Evolutionary conservation across 2,888 invertebrate genomes (phyloP), one percentile per base, ranked within the genome.

Genomic region (Tiliacea citrago): DNA sequence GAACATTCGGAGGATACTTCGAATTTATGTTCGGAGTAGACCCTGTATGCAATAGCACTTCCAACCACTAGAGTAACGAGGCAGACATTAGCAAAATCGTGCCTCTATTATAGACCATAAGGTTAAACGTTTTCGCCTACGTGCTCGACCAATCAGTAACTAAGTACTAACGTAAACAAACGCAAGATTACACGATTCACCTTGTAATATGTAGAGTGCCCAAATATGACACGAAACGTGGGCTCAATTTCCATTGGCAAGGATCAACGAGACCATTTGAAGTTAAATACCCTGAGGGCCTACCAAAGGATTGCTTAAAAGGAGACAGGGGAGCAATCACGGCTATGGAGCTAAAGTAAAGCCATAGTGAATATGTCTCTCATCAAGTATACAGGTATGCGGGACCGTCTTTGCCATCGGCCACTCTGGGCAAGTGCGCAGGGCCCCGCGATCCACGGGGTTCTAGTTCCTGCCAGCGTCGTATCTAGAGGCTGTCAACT

Each of bases 161-260:
- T 70, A 86, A 86, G 69, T 82, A 75, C 63, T 63, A 70, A 62
- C 70, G 83, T 81, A 83, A 86, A 86, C 81, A 86, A 82, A 83
- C 62, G 65, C 79, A 77, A 76, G 75, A 74, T 65, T 69, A 68
- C 77, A 74, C 66, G 49, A 68, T 24, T 73, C 65, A 76, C 85
- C 79, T 83, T 79, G 81, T 75, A 83, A 68, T 60, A 73, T 76
- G 68, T 78, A 75, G 82, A 77, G 81, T 86, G 79, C 57, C 86
- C 86, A 86, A 81, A 86, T 86, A 85, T 24, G 86, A 67, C 47
- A 58, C 55, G 58, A 68, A 61, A 65, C 79, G 86, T 83, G 83
- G 81, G 86, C 45, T 79, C n/a, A 66, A 66, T 63, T 68, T 71
- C 67, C n/a, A 77, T 76, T 49, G 39, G 66, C 47, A 45, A 49